Evolutionary conservation across 1,140 invertebrate genomes (phyloP).

Genomic region (Micrasema minimum): DNA sequence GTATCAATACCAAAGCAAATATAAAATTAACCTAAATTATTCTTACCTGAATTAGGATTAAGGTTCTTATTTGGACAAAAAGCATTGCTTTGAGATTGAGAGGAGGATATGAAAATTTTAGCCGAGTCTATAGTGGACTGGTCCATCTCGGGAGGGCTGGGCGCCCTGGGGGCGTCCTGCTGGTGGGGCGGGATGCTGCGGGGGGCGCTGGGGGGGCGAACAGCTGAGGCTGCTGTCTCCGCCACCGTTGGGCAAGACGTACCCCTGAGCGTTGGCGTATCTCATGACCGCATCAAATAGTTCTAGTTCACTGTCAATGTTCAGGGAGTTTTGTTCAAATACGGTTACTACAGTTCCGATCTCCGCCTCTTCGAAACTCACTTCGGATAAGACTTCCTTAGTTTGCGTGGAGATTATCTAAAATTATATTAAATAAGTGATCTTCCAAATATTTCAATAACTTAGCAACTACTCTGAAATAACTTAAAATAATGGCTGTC

Average conservation of each 20-base stretch:
- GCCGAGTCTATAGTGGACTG: conserved; percentile 12
- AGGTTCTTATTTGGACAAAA: conserved; percentile 15
- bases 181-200: neutral
- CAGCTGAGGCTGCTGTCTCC: conserved; percentile 38
- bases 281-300: conserved; percentile 77
- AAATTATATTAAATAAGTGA: too few relatives aligned
- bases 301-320: conserved; percentile 79
- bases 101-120: neutral
- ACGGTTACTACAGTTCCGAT: conserved; percentile 77
- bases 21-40: too few relatives aligned
- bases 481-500: too few relatives aligned
- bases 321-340: conserved; percentile 77
- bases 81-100: neutral
- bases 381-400: conserved; percentile 76
- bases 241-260: conserved; percentile 50
- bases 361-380: conserved; percentile 81
- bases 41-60: too few relatives aligned
- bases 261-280: conserved; percentile 69
- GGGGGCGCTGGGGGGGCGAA: conserved; percentile 51
- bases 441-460: too few relatives aligned
- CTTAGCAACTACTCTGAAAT: too few relatives aligned
- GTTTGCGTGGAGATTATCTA: conserved; percentile 81
- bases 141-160: neutral
- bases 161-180: neutral
- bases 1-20: too few relatives aligned